Conservation (phyloP, 2,797 vertebrate species). For the Pterois miles region DNA sequence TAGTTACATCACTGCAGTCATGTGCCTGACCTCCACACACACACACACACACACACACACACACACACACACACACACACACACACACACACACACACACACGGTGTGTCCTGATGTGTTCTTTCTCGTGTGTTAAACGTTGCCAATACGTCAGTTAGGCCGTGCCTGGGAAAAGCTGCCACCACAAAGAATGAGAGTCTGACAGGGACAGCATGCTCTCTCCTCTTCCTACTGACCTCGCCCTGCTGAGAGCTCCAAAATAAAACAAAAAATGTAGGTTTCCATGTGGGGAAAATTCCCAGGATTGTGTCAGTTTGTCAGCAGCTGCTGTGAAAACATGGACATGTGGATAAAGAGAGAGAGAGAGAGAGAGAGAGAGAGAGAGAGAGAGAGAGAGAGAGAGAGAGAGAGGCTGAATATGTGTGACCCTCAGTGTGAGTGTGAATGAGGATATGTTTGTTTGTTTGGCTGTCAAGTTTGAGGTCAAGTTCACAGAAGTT, state of each 20-base stretch:
- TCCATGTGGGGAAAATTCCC: conserved; percentile 58
- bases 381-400: not conserved
- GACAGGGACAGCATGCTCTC: conserved; percentile 51
- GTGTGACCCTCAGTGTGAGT: not conserved
- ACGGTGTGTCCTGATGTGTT: not conserved
- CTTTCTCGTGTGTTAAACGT: conserved; percentile 49
- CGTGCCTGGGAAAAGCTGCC: conserved; percentile 55
- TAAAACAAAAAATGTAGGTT: conserved; percentile 62
- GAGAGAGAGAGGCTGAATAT: not conserved
- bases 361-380: not conserved
- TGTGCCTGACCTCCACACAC: not conserved
- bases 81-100: no score
- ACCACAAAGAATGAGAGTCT: conserved; percentile 19
- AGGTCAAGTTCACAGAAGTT: not conserved
- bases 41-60: no score
- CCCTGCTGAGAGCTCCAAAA: conserved; percentile 65
- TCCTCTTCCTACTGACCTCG: conserved; percentile 57
- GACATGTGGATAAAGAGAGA: conserved; percentile 37
- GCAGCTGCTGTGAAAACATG: conserved; percentile 54
- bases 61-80: no score
- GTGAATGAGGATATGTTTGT: not conserved
- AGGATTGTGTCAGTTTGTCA: conserved; percentile 53
- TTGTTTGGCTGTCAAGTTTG: conserved; percentile 23
- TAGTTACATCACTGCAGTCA: not conserved
- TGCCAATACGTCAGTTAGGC: conserved; percentile 58